Percentiles rank a stretch among this genome's conserved stretches.
Conservation (phyloP, 2,113 vertebrate species). For the Nesogale talazaci region DNA sequence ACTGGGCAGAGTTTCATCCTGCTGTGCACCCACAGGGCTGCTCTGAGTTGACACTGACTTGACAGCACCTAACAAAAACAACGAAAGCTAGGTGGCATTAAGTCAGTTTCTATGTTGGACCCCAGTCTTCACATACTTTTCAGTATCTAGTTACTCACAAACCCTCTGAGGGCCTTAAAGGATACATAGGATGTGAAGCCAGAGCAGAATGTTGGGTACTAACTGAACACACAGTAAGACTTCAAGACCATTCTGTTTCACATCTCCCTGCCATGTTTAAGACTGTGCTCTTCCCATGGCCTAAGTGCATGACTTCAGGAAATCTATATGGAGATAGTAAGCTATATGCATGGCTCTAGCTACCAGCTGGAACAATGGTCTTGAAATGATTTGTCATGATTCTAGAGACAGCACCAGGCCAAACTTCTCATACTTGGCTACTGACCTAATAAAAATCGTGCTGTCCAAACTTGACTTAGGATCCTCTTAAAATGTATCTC, state of each 20-base stretch:
- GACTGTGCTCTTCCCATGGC: neutral
- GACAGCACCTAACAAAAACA: too few species aligned
- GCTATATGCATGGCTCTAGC: neutral
- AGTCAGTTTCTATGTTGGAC: neutral
- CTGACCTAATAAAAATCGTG: neutral
- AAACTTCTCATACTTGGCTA: neutral
- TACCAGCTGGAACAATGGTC: neutral
- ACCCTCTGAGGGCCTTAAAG: neutral
- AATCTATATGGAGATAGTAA: constrained; percentile 30
- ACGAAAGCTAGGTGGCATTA: too few species aligned
- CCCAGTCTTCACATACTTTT: neutral
- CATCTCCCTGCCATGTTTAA: neutral
- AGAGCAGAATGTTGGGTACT: neutral
- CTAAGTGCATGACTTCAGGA: constrained; percentile 21
- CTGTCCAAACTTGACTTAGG: neutral
- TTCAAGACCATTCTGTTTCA: neutral
- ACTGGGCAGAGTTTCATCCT: too few species aligned
- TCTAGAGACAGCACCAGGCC: neutral
- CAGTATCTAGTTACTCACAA: neutral
- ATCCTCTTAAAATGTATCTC: neutral
- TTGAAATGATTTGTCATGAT: neutral
- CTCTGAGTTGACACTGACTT: too few species aligned
- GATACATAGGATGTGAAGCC: neutral
- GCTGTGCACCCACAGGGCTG: too few species aligned
- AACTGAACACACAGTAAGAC: rapidly evolving